These are phyloP conservation scores for Aviceda subcristata DNA, from an alignment of 2,113 vertebrate species.

Conservation along the genomic window DNA sequence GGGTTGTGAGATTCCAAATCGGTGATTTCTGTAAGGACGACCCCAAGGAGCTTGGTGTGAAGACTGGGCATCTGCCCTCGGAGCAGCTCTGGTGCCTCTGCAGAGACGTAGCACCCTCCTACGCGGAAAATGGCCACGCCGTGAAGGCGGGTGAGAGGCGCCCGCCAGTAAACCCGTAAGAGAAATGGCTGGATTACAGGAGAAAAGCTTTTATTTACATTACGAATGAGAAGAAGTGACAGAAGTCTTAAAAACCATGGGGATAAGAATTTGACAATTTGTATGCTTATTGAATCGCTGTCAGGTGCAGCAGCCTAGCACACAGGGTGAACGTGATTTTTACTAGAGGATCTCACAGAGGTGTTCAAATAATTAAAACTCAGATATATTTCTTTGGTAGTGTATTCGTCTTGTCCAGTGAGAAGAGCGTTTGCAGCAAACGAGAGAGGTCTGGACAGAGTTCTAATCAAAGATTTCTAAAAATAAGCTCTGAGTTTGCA, in stretches of 20 bases:
- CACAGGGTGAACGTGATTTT: neutral
- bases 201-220: neutral
- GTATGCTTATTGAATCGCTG: neutral
- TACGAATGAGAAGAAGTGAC: neutral
- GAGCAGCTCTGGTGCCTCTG: neutral
- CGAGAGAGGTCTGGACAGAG: neutral
- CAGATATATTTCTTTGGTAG: neutral
- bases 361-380: neutral
- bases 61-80: too few species aligned
- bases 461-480: neutral
- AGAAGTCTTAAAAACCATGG: neutral
- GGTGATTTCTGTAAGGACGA: neutral
- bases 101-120: neutral
- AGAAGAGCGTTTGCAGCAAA: neutral
- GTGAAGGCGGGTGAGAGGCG: accelerated
- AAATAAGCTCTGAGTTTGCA: neutral
- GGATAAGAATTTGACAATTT: neutral
- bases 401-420: neutral
- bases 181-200: neutral
- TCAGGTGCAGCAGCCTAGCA: neutral
- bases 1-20: neutral
- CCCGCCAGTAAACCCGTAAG: neutral
- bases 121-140: neutral
- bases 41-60: neutral
- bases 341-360: neutral